Conservation (phyloP, 2,888 invertebrate genomes). For the Chymomyza amoena region DNA sequence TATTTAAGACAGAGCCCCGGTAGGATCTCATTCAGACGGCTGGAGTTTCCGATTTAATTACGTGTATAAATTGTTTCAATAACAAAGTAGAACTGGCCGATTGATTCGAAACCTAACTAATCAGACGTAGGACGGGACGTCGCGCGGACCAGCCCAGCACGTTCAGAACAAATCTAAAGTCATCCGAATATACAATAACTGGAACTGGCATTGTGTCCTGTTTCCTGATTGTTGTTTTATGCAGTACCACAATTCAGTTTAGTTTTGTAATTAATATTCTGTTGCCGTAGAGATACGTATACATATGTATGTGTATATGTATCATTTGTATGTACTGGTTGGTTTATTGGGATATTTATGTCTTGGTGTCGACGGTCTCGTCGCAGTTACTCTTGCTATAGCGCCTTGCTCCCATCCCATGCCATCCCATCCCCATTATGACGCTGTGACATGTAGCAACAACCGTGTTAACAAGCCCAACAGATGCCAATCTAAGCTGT, state of each 20-base stretch:
- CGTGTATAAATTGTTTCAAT: constrained; percentile 71
- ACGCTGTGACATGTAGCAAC: constrained; percentile 3
- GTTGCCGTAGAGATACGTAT: constrained; percentile 41
- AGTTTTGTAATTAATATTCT: constrained; percentile 66
- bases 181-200: neutral
- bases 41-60: constrained; percentile 57
- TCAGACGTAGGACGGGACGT: neutral
- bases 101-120: neutral
- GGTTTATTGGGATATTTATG: constrained; percentile 7
- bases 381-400: neutral
- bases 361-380: neutral
- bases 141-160: neutral
- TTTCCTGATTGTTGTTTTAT: constrained; percentile 2
- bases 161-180: neutral
- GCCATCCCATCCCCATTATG: neutral
- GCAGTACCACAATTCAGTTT: constrained; percentile 4
- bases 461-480: constrained; percentile 63
- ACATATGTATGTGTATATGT: neutral
- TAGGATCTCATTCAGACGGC: neutral
- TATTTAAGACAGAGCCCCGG: constrained; percentile 18
- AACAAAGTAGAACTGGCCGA: constrained; percentile 59
- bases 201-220: neutral
- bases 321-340: too few species aligned
- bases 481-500: constrained; percentile 28
- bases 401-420: neutral